Evolutionary conservation across 2,888 invertebrate species (phyloP), one percentile per base, ranked within the genome.

Genomic region (Drosophila kokeensis): DNA sequence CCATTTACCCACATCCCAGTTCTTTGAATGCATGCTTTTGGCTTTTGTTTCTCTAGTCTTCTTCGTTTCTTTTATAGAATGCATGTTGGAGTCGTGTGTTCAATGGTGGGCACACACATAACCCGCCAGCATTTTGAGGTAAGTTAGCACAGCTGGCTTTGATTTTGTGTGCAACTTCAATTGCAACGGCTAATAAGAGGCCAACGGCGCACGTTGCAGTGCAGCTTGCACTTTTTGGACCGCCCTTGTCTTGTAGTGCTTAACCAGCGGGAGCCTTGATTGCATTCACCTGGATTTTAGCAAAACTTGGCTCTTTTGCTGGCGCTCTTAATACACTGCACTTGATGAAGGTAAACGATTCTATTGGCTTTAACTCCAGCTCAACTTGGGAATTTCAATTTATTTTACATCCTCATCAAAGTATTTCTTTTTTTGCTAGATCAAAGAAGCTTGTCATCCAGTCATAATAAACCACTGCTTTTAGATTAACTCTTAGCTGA

Each of bases 101-200:
- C 72, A 94, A 87, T 87, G 91, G 89, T 73, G 91, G 95, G 89
- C 92, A 92, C 76, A 93, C 94, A 87, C 76, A 93, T 94, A 87
- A 82, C 90, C 66, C 93, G 93, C 85, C 93, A 94, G 66, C 92
- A 94, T 67, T 94, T 95, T 95, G 94, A 94, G 95, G 95, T 95
- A 95, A 81, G 94, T 83, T 50, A 6, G 32, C 50, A 21, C 52
- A 18, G 30, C 18, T 32, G 27, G 45, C 40, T 68, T 24, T 29
- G 61, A 42, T 30, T 36, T 18, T 6, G 27, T 3, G 13, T 27
- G 21, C 36, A 36, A 60, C 34, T 38, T 0, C 53, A 24, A 34
- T 27, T 40, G 29, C 66, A 64, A 53, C 63, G 34, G 52, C 52
- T 15, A 52, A 45, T 45, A 2, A 30, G 18, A 29, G 24, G 32